Base-by-base conservation (phyloP, 2,888 invertebrate species). In the Spilosoma lubricipeda region DNA sequence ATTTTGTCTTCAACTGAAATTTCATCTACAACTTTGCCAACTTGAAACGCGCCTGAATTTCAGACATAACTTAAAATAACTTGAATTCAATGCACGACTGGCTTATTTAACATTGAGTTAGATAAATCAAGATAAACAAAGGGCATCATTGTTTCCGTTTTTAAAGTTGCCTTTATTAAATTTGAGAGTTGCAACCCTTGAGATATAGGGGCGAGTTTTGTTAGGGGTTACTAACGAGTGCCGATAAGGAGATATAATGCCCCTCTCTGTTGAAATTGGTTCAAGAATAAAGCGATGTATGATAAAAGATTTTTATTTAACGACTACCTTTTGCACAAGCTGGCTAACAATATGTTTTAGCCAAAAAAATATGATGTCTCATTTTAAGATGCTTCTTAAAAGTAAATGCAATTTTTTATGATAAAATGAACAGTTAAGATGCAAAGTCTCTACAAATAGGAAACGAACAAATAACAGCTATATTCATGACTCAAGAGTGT, bases 151-250 rank as follows among this genome's bases (percentile, higher is more conserved):
- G 93, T 93, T 93, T 93, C 90, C 92, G 89, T 92, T 94, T 94
- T 95, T 91, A 93, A 94, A 94, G 89, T 93, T 91, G 90, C 91
- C 90, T 89, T 94, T 94, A 95, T 95, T 94, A 93, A 94, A 94
- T 95, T 94, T 93, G 90, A 91, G 93, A 92, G 90, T 89, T 91
- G 88, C 90, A 92, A 87, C 93, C 93, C 94, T 93, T 90, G 90
- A 93, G 93, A 94, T 93, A 92, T 89, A 48, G 92, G 91, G 94
- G 92, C 86, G 86, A 91, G 92, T 94, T 93, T 95, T 94, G 93
- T 94, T 94, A 93, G 94, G 94, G 94, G 92, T 91, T 93, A 92
- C 92, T 93, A 94, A 95, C 94, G 94, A 95, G 94, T 92, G 91
- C 84, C 90, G 94, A 95, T 95, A 95, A 95, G 93, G 91, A 93